Conservation (phyloP, 2,113 vertebrate genomes). For the Rattus norvegicus region DNA sequence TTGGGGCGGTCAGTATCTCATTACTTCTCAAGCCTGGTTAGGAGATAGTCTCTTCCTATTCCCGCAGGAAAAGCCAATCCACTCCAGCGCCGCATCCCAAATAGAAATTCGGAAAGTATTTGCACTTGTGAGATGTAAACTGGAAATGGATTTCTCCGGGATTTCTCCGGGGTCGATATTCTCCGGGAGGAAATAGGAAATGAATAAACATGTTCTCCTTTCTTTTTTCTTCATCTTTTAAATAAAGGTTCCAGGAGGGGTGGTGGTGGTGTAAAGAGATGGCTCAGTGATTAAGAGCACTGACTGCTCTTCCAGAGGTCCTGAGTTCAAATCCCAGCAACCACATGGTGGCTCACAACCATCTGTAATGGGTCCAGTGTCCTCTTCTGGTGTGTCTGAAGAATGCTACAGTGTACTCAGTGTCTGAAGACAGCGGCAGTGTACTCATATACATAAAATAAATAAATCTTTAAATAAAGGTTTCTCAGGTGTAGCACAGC, state of each 20-base stretch:
- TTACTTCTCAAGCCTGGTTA: background rate
- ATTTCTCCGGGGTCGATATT: conserved; percentile 53
- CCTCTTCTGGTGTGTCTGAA: background rate
- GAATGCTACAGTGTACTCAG: too few relatives aligned
- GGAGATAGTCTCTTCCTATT: background rate
- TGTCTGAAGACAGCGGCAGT: too few relatives aligned
- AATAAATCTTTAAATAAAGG: background rate
- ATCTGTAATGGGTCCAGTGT: too few relatives aligned
- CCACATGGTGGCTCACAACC: too few relatives aligned
- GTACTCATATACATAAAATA: too few relatives aligned
- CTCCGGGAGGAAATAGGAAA: conserved; percentile 51
- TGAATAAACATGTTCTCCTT: background rate
- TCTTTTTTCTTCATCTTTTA: background rate
- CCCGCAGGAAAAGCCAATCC: background rate
- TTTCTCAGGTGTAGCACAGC: background rate
- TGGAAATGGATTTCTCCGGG: conserved; percentile 64
- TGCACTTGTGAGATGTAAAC: conserved; percentile 49
- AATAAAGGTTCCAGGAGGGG: too few relatives aligned
- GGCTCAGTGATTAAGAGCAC: too few relatives aligned
- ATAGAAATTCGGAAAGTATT: conserved; percentile 26
- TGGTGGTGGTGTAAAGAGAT: too few relatives aligned
- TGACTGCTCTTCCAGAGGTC: too few relatives aligned
- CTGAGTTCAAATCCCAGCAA: too few relatives aligned
- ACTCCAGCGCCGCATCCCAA: conserved; percentile 13
- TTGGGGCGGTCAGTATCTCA: background rate